These are phyloP conservation scores for Phragmatobia fuliginosa DNA, from an alignment of 2,888 invertebrate species.

Conservation along the genomic window DNA sequence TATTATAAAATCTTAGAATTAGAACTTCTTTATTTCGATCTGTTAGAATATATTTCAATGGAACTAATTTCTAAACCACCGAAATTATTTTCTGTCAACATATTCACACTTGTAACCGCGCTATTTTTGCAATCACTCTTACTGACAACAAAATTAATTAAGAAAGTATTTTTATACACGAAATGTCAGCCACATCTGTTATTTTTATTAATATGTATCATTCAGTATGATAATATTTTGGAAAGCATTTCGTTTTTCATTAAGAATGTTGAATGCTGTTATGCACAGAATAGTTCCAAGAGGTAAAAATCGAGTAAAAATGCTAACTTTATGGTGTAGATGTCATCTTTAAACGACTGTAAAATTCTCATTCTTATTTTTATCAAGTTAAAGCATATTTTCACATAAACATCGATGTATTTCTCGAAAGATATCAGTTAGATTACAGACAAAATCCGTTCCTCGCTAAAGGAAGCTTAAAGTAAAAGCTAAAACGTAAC, in stretches of 20 bases:
- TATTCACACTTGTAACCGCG: background rate
- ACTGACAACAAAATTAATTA: conserved; percentile 13
- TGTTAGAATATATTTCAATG: background rate
- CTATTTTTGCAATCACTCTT: conserved; percentile 4
- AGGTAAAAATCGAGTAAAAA: background rate
- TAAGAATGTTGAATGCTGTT: too few species aligned
- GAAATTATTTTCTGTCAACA: background rate
- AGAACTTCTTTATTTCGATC: too few species aligned
- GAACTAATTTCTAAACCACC: background rate
- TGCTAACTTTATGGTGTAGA: background rate
- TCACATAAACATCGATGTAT: background rate
- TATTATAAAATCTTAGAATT: too few species aligned
- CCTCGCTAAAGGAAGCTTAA: background rate
- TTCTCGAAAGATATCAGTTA: background rate
- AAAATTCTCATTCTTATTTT: background rate
- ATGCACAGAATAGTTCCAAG: background rate
- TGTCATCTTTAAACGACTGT: background rate
- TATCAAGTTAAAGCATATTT: background rate
- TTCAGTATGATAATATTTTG: conserved; percentile 9
- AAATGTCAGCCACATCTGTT: conserved; percentile 17
- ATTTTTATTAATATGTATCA: conserved; percentile 18
- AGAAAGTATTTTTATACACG: conserved; percentile 7
- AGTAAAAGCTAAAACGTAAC: background rate
- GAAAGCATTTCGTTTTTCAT: conserved; percentile 3
- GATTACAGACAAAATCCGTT: background rate